Conservation (phyloP, 2,113 vertebrate genomes). For the Seriola rivoliana region DNA sequence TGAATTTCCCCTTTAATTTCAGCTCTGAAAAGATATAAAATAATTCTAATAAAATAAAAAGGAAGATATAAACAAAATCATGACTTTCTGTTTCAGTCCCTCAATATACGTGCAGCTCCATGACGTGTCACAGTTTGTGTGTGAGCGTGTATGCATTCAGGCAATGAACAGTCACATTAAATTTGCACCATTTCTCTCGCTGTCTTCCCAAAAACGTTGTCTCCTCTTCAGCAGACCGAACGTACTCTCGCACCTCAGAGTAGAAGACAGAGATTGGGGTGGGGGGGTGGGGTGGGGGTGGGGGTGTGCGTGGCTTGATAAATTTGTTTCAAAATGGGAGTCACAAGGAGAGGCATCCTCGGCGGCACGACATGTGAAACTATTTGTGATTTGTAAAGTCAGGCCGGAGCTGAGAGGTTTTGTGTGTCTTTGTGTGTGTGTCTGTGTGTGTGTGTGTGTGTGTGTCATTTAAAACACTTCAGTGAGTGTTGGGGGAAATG, state of each 20-base stretch:
- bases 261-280: neutral
- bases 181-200: neutral
- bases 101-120: neutral
- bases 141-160: neutral
- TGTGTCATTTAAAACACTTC: neutral
- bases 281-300: too few species aligned
- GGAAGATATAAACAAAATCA: neutral
- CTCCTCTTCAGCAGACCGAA: neutral
- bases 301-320: constrained; percentile 25
- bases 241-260: neutral
- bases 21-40: neutral
- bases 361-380: neutral
- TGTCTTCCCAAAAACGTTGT: neutral
- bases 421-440: too few species aligned
- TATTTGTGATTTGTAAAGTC: too few species aligned
- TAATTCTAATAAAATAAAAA: neutral
- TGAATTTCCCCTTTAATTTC: neutral
- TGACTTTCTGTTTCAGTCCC: neutral
- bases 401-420: neutral
- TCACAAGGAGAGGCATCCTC: constrained; percentile 11
- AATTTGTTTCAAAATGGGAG: constrained; percentile 53
- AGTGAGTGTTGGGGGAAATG: neutral
- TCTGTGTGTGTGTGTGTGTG: neutral
- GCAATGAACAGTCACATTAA: constrained; percentile 3
- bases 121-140: neutral